Conservation (phyloP, 2,888 invertebrate species). For the Omphaloscelis lunosa region DNA sequence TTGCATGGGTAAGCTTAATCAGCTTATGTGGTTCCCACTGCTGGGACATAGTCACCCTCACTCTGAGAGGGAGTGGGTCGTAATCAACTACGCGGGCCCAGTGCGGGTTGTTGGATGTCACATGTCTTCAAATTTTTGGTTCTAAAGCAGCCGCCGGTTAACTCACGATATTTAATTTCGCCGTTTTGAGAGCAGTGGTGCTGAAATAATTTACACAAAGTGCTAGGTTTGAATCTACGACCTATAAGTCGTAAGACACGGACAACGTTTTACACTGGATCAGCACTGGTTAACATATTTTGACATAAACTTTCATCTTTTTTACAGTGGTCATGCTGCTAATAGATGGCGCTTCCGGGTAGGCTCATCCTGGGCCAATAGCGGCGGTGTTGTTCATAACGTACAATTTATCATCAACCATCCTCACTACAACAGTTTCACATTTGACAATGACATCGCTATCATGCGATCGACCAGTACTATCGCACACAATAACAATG, state of each 20-base stretch:
- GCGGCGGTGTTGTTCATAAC: slow-evolving; percentile 68
- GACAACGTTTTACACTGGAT: neutral
- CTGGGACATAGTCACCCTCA: no score
- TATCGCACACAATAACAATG: slow-evolving; percentile 25
- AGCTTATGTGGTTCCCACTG: neutral
- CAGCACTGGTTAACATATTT: neutral
- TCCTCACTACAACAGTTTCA: slow-evolving; percentile 4
- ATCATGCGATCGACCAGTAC: slow-evolving; percentile 13
- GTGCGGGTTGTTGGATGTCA: neutral
- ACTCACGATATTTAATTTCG: neutral
- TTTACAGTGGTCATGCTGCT: slow-evolving; percentile 41
- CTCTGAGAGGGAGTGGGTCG: no score
- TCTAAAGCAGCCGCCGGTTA: neutral
- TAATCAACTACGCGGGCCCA: no score
- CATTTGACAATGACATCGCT: slow-evolving; percentile 5
- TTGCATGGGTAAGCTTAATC: neutral
- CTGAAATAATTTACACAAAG: neutral
- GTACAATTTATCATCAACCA: slow-evolving; percentile 30
- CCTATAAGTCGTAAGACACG: neutral
- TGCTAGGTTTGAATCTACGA: neutral
- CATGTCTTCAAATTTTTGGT: neutral
- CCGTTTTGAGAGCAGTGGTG: neutral
- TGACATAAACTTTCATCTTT: neutral
- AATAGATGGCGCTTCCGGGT: slow-evolving; percentile 61
- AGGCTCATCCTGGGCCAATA: slow-evolving; percentile 70